Base-by-base conservation (phyloP, 2,113 vertebrate genomes). In the Paedocypris sp. region DNA sequence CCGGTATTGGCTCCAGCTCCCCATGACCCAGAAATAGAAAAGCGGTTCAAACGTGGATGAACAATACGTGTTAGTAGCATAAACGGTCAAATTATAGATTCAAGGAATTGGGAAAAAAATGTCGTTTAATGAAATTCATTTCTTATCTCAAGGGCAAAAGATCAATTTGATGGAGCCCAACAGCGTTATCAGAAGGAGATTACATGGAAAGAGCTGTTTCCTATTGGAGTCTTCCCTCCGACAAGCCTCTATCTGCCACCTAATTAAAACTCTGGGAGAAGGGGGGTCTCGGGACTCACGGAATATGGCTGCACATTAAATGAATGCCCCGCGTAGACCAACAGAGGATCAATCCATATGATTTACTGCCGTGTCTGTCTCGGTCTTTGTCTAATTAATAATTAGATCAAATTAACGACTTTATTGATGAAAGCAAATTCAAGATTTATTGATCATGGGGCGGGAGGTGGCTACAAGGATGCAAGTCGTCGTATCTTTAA, bases 71-170 rank as follows among this genome's bases (percentile, higher is more conserved):
- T n/a, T n/a, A n/a, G n/a, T n/a, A n/a, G n/a, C n/a, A n/a, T n/a
- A n/a, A n/a, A n/a, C n/a, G n/a, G n/a, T n/a, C n/a, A n/a, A n/a
- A n/a, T n/a, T n/a, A n/a, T n/a, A n/a, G n/a, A n/a, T n/a, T n/a
- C n/a, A 62, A 62, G 52, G 38, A 62, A 51, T 23, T 13, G n/a
- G n/a, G n/a, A 9, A 31, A 22, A 33, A 31, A 52, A 43, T 25
- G 19, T 19, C 38, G 47, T 22, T 36, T 62, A 62, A 62, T 62
- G 48, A 62, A 62, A 62, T 33, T 43, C 60, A 52, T 39, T 62
- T 11, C 48, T 62, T 62, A 62, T 62, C 60, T 62, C 48, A 62
- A 62, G 48, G 60, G 48, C 36, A 52, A 51, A 50, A 52, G 60
- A 62, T 62, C 60, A 62, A 52, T 52, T 62, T 62, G 60, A 62